phyloP scores from a whole-genome alignment of 1,140 invertebrate species.

The Eufriesea mexicana region DNA sequence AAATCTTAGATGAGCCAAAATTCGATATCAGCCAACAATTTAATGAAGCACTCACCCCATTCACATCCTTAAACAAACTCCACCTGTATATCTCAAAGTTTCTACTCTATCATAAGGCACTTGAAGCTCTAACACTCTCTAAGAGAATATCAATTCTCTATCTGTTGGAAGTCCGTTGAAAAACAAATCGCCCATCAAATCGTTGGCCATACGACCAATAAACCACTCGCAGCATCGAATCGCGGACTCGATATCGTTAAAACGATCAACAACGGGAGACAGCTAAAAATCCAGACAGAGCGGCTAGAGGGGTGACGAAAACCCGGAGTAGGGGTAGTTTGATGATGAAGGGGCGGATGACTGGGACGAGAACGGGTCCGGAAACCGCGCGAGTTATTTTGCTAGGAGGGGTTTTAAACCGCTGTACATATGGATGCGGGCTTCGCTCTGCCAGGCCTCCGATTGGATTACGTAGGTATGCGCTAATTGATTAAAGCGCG shows the following conservation, averaged over 20 bases:
- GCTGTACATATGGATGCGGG: slow-evolving; percentile 71
- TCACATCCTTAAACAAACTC: too few species aligned
- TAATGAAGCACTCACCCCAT: too few species aligned
- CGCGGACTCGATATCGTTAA: neutral
- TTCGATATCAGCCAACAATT: too few species aligned
- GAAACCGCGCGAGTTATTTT: slow-evolving; percentile 71
- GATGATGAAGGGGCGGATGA: slow-evolving; percentile 39
- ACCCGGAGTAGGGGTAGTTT: neutral
- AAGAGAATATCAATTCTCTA: too few species aligned
- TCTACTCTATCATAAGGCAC: too few species aligned
- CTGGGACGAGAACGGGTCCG: slow-evolving; percentile 39
- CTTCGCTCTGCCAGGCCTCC: slow-evolving; percentile 55
- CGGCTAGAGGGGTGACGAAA: slow-evolving; percentile 3
- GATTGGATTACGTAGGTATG: slow-evolving; percentile 74
- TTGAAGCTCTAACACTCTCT: too few species aligned
- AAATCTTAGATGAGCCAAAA: too few species aligned
- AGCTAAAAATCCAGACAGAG: neutral
- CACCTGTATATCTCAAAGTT: too few species aligned
- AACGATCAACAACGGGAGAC: neutral
- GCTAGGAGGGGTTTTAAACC: slow-evolving; percentile 64
- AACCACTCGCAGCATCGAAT: neutral
- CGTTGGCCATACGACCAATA: too few species aligned
- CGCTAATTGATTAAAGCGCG: slow-evolving; percentile 77
- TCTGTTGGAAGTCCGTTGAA: neutral
- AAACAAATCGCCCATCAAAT: neutral